Base-by-base conservation (phyloP, 2,888 invertebrate species). In the Drosophila kokeensis region DNA sequence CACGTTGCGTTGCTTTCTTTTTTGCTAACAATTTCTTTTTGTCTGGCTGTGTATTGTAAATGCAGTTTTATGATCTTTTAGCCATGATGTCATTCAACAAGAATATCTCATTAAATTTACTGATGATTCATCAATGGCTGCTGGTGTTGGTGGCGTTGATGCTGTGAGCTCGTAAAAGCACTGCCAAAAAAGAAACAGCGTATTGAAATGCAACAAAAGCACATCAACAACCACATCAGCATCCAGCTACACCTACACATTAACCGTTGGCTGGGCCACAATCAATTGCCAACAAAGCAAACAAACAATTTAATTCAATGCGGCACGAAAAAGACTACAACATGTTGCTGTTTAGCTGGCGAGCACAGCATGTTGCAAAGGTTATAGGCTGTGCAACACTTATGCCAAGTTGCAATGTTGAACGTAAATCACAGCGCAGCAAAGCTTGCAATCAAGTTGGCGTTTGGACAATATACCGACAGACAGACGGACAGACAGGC, bases 251-350 rank as follows among this genome's bases (percentile, higher is more conserved):
- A 87, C 88, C 75, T 69, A 74, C 74, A 54, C 78, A 79, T 83
- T 81, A 81, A 81, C 77, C 83, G 81, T 85, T 83, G 75, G 82
- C 89, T 82, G 79, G 84, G 87, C 76, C 90, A 88, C 90, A 87
- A 90, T 89, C 87, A 90, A 83, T 90, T 87, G 87, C 88, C 90
- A 90, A 77, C 83, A 86, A 91, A 91, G 82, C 90, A 91, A 91
- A 91, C 89, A 92, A 91, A 91, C 92, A 92, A 92, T 91, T 91
- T 91, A 92, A 91, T 91, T 92, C 91, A 91, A 92, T 91, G 90
- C 83, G 87, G 87, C 85, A 81, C 83, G 82, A 81, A 83, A 79
- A 79, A 73, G 73, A 79, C 77, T 76, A 76, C 75, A 90, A 81
- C 86, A 78, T 85, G 79, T 81, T 78, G 79, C 61, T 72, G 70